Conservation (phyloP, 2,888 invertebrate genomes). For the Octonoba sinensis region DNA sequence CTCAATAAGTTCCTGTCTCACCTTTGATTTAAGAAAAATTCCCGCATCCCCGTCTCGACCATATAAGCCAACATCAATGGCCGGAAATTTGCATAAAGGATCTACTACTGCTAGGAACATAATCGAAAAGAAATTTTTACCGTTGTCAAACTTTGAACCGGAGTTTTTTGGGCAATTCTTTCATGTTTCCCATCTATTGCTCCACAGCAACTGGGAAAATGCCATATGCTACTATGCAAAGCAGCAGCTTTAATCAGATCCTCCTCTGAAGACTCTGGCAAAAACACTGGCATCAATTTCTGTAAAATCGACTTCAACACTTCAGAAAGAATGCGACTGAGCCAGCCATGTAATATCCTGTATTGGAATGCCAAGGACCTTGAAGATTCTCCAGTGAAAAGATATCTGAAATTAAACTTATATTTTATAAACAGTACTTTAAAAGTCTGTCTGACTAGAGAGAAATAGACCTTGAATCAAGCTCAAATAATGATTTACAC, state of each 20-base stretch:
- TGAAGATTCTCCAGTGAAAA: neutral
- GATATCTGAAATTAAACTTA: neutral
- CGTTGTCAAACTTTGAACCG: neutral
- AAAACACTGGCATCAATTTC: neutral
- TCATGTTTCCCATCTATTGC: neutral
- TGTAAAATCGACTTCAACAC: neutral
- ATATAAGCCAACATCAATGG: constrained; percentile 66
- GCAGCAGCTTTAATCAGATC: neutral
- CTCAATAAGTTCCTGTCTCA: neutral
- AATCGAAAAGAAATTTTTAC: neutral
- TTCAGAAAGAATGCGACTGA: neutral
- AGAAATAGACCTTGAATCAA: too few relatives aligned
- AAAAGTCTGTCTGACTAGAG: too few relatives aligned
- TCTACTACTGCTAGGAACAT: neutral
- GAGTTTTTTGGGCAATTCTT: neutral
- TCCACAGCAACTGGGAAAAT: neutral
- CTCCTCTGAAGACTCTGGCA: neutral
- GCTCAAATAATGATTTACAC: too few relatives aligned
- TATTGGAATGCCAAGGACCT: neutral
- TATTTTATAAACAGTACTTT: too few relatives aligned
- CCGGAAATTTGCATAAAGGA: constrained; percentile 42
- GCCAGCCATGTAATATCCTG: neutral
- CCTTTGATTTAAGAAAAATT: constrained; percentile 33
- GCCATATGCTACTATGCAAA: neutral
- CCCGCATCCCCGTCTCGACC: too few relatives aligned